Evolutionary conservation across 2,888 invertebrate species (phyloP).

Genomic region (Drosophila phalerata): DNA sequence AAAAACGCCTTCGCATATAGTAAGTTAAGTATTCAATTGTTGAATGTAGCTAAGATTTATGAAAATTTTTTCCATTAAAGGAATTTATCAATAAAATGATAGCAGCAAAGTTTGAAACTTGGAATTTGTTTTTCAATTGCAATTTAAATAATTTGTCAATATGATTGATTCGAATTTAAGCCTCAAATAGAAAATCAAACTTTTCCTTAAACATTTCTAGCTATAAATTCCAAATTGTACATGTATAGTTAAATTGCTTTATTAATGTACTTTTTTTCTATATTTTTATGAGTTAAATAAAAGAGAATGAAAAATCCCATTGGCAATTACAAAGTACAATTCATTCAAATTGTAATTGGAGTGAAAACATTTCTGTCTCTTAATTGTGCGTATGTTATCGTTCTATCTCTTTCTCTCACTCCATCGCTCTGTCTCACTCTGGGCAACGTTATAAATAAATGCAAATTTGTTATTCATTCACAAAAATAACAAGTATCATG

Average conservation of each 20-base stretch:
- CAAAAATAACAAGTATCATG: constrained; percentile 27
- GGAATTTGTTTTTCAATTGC: constrained; percentile 33
- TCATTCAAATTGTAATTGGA: constrained; percentile 51
- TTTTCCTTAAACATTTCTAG: background rate
- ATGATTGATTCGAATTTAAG: constrained; percentile 44
- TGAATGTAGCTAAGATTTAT: no score
- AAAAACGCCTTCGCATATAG: no score
- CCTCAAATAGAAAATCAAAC: background rate
- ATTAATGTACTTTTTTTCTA: background rate
- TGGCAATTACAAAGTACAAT: constrained; percentile 36
- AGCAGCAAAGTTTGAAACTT: no score
- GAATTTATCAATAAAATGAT: no score
- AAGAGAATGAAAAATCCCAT: background rate
- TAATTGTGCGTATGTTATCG: constrained; percentile 41
- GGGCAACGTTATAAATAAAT: constrained; percentile 36
- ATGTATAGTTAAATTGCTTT: background rate
- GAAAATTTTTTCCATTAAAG: no score
- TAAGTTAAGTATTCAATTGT: no score
- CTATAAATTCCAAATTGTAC: background rate
- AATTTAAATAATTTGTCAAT: constrained; percentile 32
- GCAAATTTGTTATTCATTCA: constrained; percentile 52
- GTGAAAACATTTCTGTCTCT: constrained; percentile 45
- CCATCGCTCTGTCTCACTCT: background rate
- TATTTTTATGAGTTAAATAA: background rate
- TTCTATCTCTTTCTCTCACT: background rate